Evolutionary conservation across 2,888 invertebrate species (phyloP).

Genomic region (Rhogogaster chlorosoma): DNA sequence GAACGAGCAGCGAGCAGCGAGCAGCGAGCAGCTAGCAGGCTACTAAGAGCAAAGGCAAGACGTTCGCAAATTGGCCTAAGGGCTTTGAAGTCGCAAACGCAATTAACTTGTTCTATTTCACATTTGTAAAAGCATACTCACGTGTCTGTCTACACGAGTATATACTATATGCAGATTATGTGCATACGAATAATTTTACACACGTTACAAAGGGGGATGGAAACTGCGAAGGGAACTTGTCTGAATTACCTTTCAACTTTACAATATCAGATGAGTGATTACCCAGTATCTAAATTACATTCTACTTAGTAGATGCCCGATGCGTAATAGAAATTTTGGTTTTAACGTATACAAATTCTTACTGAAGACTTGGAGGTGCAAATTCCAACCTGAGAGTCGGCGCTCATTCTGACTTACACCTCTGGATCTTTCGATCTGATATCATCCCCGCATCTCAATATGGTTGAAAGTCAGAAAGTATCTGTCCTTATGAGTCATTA

Average conservation of each 20-base stretch:
- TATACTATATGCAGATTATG: neutral
- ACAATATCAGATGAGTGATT: neutral
- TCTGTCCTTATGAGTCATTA: too few species aligned
- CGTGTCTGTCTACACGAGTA: neutral
- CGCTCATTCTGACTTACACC: too few species aligned
- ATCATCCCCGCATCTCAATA: neutral
- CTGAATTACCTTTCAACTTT: neutral
- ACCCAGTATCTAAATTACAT: neutral
- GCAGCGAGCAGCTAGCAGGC: slow-evolving; percentile 59
- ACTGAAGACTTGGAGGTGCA: too few species aligned
- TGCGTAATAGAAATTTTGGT: too few species aligned
- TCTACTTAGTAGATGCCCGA: neutral
- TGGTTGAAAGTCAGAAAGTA: too few species aligned
- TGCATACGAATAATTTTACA: neutral
- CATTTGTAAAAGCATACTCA: slow-evolving; percentile 48
- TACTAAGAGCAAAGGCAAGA: slow-evolving; percentile 54
- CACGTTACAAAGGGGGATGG: neutral
- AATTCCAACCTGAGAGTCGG: too few species aligned
- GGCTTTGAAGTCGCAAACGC: slow-evolving; percentile 71
- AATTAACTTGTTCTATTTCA: slow-evolving; percentile 71
- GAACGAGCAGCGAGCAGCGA: slow-evolving; percentile 18
- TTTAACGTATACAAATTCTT: too few species aligned
- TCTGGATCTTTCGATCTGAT: too few species aligned
- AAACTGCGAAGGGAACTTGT: neutral
- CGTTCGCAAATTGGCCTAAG: slow-evolving; percentile 60